Conservation (phyloP, 2,888 invertebrate genomes). For the Pogonocherus hispidulus region DNA sequence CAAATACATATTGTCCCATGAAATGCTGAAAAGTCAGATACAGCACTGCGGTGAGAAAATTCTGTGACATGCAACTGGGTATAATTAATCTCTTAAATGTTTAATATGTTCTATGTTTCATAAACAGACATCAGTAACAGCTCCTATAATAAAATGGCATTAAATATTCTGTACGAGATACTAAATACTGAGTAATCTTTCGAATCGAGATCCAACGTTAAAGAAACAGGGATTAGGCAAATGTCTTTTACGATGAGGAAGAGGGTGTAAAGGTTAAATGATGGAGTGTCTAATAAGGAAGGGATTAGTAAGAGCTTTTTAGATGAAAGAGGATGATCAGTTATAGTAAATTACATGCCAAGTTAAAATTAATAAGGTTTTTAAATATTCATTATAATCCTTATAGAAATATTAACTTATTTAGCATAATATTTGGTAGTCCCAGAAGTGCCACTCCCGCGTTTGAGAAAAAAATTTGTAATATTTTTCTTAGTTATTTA, state of each 20-base stretch:
- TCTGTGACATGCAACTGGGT: too few species aligned
- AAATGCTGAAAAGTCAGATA: too few species aligned
- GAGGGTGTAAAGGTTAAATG: constrained; percentile 21
- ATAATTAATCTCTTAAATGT: too few species aligned
- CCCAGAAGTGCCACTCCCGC: background rate
- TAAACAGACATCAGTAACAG: too few species aligned
- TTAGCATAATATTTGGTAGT: background rate
- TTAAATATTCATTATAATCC: constrained; percentile 7
- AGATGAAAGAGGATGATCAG: constrained; percentile 3
- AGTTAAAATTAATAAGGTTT: constrained; percentile 1
- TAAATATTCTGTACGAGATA: constrained; percentile 18
- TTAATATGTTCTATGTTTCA: too few species aligned
- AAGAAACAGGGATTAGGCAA: constrained; percentile 43
- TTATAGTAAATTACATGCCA: constrained; percentile 22
- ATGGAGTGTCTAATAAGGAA: constrained; percentile 31
- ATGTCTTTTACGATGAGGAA: constrained; percentile 32
- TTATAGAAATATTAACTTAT: background rate
- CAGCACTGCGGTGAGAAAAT: too few species aligned
- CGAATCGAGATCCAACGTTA: constrained; percentile 40
- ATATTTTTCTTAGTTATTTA: background rate
- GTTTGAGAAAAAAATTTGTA: background rate
- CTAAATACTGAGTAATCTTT: constrained; percentile 38
- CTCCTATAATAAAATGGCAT: too few species aligned
- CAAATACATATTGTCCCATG: too few species aligned
- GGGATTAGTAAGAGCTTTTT: constrained; percentile 21